Percentiles rank a stretch among this genome's conserved stretches.
Conservation (phyloP, 2,888 invertebrate genomes). For the Sarcophaga variegata region DNA sequence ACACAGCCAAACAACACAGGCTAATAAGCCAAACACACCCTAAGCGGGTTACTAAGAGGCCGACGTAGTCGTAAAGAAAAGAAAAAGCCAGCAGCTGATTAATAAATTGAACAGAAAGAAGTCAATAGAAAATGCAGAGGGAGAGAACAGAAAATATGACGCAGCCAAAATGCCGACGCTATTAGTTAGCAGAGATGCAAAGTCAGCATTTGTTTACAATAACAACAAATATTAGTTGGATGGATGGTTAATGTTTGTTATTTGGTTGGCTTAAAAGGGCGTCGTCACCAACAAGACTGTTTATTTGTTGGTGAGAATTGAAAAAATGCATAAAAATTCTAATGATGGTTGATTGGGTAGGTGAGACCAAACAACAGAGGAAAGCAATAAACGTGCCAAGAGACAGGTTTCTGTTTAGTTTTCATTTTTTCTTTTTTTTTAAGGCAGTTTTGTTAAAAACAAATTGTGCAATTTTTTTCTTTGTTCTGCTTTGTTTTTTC, state of each 20-base stretch:
- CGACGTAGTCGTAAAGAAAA: background rate
- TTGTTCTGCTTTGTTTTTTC: background rate
- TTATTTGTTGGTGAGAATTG: slow-evolving; percentile 25
- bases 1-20: background rate
- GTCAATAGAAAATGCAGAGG: background rate
- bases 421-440: background rate
- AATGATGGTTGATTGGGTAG: slow-evolving; percentile 11
- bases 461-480: slow-evolving; percentile 40
- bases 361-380: background rate
- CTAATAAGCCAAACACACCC: slow-evolving; percentile 44
- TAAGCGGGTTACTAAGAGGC: background rate
- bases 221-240: slow-evolving; percentile 4
- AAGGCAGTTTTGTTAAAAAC: background rate
- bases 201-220: slow-evolving; percentile 27
- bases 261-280: slow-evolving; percentile 57
- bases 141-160: background rate
- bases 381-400: slow-evolving; percentile 15
- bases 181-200: background rate
- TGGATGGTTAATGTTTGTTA: slow-evolving; percentile 8
- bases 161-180: background rate
- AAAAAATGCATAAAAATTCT: slow-evolving; percentile 8
- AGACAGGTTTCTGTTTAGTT: background rate
- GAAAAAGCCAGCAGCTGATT: slow-evolving; percentile 24
- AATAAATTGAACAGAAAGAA: background rate
- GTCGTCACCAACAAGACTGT: slow-evolving; percentile 48